Evolutionary conservation across 2,113 vertebrate genomes (phyloP).

Genomic region (cattle (Bos taurus)): ARS-UCD2.0 NC_037350.1:12993001-12993500

Average conservation of each 20-base stretch:
- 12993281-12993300: not conserved
- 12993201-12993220: conserved; percentile 65
- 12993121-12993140: conserved; percentile 50
- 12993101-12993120: conserved; percentile 69
- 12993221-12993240: conserved; percentile 58
- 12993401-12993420: conserved; percentile 57
- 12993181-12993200: conserved; percentile 67
- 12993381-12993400: conserved; percentile 40
- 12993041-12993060: conserved; percentile 64
- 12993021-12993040: conserved; percentile 10
- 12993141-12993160: not conserved
- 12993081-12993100: conserved; percentile 68
- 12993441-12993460: conserved; percentile 23
- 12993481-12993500: conserved; percentile 5
- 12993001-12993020: conserved; percentile 52
- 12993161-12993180: conserved; percentile 55
- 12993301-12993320: not conserved
- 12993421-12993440: not conserved
- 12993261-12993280: not conserved
- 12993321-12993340: not conserved
- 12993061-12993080: conserved; percentile 64
- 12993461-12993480: conserved; percentile 49
- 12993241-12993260: not conserved
- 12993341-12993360: conserved; percentile 48
- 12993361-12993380: conserved; percentile 45